Evolutionary conservation across 2,888 invertebrate species (phyloP).

Genomic region (Atrina japonica): DNA sequence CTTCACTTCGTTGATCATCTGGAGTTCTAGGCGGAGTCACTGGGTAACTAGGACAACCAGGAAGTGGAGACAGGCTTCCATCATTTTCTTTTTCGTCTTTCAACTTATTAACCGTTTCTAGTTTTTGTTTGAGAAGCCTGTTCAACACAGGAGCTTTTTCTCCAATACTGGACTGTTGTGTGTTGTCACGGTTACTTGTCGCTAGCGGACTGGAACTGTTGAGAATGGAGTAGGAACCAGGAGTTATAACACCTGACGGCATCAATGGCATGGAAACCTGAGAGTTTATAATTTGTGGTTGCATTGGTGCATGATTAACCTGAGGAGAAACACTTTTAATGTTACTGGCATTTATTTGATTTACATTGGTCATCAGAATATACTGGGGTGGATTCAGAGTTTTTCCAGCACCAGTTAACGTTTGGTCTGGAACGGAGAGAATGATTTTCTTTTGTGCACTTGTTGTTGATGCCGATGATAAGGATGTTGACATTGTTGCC

Average conservation of each 20-base stretch:
- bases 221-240: not conserved
- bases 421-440: conserved; percentile 26
- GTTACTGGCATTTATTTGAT: conserved; percentile 1
- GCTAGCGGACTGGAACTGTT: not conserved
- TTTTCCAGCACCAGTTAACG: conserved; percentile 1
- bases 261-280: not conserved
- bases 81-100: conserved; percentile 4
- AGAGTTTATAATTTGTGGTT: conserved; percentile 5
- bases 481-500: not conserved
- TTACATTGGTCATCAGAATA: conserved; percentile 29
- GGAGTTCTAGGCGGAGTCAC: conserved; percentile 76
- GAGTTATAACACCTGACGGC: not conserved
- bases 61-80: conserved; percentile 40
- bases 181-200: not conserved
- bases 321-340: not conserved
- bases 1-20: conserved; percentile 57
- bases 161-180: no score
- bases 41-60: conserved; percentile 72
- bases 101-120: conserved; percentile 23
- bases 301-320: not conserved
- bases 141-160: conserved; percentile 46
- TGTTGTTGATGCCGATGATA: not conserved
- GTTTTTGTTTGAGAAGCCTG: conserved; percentile 28
- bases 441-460: conserved; percentile 19
- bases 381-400: conserved; percentile 10